Evolutionary conservation across 2,888 invertebrate species (phyloP).

Genomic region (Ophion costatus): DNA sequence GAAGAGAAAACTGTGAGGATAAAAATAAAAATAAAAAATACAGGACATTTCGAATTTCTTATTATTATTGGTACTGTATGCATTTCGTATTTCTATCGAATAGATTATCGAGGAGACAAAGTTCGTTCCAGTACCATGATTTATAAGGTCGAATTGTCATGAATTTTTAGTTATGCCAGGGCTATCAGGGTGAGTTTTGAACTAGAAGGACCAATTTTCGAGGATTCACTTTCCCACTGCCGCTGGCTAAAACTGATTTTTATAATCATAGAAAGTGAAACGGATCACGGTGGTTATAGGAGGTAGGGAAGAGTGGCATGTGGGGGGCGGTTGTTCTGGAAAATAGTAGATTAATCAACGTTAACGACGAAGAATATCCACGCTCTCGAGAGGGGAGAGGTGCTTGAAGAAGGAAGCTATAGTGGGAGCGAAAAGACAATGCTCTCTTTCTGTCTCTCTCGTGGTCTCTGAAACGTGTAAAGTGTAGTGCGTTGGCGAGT

Average conservation of each 20-base stretch:
- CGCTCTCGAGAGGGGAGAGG: slow-evolving; percentile 13
- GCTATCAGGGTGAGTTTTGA: no score
- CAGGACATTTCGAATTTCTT: no score
- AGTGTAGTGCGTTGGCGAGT: slow-evolving; percentile 48
- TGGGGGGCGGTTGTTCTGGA: slow-evolving; percentile 18
- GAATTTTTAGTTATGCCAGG: no score
- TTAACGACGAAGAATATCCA: slow-evolving; percentile 47
- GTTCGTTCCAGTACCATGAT: no score
- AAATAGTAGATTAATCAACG: slow-evolving; percentile 57
- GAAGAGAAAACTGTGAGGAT: no score
- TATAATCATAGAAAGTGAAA: slow-evolving; percentile 45
- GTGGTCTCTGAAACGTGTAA: slow-evolving; percentile 35
- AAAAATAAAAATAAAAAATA: no score
- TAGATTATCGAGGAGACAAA: no score
- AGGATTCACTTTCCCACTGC: background rate
- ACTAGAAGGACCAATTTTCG: no score
- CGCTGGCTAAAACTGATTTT: slow-evolving; percentile 37
- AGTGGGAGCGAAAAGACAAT: slow-evolving; percentile 53
- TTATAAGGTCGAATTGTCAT: no score
- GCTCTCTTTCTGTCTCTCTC: slow-evolving; percentile 24
- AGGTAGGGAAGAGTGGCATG: background rate
- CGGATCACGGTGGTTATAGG: background rate
- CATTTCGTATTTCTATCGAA: no score
- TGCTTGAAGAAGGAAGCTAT: slow-evolving; percentile 28
- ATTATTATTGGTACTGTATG: no score